A percentile compares a stretch with the other conserved stretches of the same genome.
Conservation (phyloP, 2,797 vertebrate species). For the Gallinago stenura region DNA sequence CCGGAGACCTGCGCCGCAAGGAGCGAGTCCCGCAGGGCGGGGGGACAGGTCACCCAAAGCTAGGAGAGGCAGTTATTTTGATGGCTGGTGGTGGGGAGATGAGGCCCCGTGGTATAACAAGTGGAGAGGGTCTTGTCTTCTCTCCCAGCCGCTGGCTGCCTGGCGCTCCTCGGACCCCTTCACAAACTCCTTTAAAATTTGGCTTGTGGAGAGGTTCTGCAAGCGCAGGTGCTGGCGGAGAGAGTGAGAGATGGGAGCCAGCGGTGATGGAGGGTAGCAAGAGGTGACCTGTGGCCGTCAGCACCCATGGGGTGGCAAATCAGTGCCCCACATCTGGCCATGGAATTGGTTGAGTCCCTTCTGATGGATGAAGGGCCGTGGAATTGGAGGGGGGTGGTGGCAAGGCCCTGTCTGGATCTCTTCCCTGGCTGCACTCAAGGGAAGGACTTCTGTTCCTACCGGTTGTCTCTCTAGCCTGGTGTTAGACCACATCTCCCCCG, state of each 20-base stretch:
- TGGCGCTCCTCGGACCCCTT: background rate
- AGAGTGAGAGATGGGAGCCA: background rate
- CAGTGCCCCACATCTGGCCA: fast-evolving
- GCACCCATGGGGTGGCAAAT: fast-evolving
- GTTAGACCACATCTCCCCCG: fast-evolving
- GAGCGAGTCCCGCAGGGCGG: fast-evolving
- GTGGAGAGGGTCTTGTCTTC: background rate
- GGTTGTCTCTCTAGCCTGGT: background rate
- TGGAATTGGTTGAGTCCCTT: fast-evolving
- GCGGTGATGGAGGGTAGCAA: background rate
- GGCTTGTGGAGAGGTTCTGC: background rate
- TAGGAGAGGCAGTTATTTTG: fast-evolving
- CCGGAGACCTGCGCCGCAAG: fast-evolving
- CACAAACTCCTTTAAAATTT: background rate
- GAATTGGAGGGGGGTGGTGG: background rate
- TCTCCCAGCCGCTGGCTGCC: background rate
- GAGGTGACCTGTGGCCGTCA: fast-evolving
- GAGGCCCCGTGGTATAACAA: fast-evolving
- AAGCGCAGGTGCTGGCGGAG: background rate
- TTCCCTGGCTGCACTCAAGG: background rate
- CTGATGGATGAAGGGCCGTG: fast-evolving
- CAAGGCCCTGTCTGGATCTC: background rate
- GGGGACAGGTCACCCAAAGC: fast-evolving
- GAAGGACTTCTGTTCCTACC: background rate
- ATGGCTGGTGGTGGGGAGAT: background rate